Percentiles rank a stretch among this genome's conserved stretches.
phyloP scores from a whole-genome alignment of 2,113 vertebrate species.

The Pollachius pollachius region DNA sequence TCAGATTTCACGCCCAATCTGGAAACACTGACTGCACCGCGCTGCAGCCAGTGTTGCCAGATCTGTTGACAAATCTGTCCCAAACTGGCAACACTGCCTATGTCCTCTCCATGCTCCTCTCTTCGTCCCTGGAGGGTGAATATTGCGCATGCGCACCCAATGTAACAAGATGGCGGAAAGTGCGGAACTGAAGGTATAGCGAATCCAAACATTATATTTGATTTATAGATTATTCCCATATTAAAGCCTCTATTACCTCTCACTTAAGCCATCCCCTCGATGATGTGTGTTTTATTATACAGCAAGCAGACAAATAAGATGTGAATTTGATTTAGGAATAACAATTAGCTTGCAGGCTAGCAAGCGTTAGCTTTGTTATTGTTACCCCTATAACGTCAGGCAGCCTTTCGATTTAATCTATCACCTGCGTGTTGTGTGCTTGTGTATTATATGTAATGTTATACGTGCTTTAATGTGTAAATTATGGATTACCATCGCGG shows the following conservation, averaged over 20 bases:
- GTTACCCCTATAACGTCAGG: constrained; percentile 60
- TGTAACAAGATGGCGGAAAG: constrained; percentile 98
- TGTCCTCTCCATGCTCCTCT: neutral
- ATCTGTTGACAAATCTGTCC: too few relatives aligned
- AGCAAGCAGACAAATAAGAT: constrained; percentile 27
- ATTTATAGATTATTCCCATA: constrained; percentile 59
- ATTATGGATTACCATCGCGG: too few relatives aligned
- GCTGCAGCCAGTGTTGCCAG: too few relatives aligned
- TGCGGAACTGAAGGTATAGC: constrained; percentile 99
- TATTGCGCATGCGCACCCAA: constrained; percentile 87
- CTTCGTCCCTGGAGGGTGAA: constrained; percentile 75
- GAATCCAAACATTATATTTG: constrained; percentile 80
- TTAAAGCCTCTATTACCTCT: constrained; percentile 17
- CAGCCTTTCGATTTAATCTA: constrained; percentile 14
- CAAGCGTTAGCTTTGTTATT: constrained; percentile 73
- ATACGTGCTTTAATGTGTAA: too few relatives aligned
- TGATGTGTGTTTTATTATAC: neutral
- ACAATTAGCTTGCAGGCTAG: constrained; percentile 54
- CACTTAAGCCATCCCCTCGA: neutral
- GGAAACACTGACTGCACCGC: too few relatives aligned
- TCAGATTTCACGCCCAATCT: too few relatives aligned
- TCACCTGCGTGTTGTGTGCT: constrained; percentile 17
- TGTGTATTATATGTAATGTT: too few relatives aligned
- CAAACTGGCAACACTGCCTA: too few relatives aligned
- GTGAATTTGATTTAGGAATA: constrained; percentile 16